A percentile compares a stretch with the other conserved stretches of the same genome.
Evolutionary conservation across 2,888 invertebrate species (phyloP).

Genomic region (Andricus quercusramuli): DNA sequence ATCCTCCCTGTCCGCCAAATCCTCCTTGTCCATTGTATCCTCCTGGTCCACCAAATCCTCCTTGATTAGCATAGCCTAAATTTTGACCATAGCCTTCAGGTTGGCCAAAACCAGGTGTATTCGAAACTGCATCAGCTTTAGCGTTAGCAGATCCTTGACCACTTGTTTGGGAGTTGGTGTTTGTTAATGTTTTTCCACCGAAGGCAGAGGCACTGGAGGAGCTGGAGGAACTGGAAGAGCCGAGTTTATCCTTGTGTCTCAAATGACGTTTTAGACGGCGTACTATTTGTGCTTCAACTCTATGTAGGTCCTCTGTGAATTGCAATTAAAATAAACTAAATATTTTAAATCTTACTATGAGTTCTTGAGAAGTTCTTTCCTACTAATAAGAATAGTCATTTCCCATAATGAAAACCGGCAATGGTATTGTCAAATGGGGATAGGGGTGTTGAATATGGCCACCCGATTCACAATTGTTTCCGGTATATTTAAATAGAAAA

Average conservation of each 20-base stretch:
- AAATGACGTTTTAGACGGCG: not conserved
- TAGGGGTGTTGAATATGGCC: no score
- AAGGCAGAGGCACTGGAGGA: not conserved
- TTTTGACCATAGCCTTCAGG: not conserved
- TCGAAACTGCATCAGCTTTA: not conserved
- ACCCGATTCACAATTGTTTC: no score
- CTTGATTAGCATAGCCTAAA: not conserved
- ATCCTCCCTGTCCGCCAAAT: no score
- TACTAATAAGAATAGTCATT: no score
- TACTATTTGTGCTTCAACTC: not conserved
- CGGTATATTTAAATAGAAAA: no score
- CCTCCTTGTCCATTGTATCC: not conserved
- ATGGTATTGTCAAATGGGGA: no score
- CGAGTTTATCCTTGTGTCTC: not conserved
- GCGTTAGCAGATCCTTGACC: not conserved
- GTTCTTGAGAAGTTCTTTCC: not conserved
- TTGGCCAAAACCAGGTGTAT: not conserved
- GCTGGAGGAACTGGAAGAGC: slow-evolving; percentile 14
- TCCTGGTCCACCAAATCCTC: not conserved
- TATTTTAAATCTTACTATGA: not conserved
- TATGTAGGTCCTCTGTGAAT: not conserved
- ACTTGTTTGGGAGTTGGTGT: not conserved
- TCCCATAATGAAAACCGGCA: no score
- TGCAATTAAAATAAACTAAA: not conserved
- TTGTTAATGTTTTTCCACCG: not conserved